Base-by-base conservation (phyloP, 2,888 invertebrate species). In the Eupithecia insigniata region DNA sequence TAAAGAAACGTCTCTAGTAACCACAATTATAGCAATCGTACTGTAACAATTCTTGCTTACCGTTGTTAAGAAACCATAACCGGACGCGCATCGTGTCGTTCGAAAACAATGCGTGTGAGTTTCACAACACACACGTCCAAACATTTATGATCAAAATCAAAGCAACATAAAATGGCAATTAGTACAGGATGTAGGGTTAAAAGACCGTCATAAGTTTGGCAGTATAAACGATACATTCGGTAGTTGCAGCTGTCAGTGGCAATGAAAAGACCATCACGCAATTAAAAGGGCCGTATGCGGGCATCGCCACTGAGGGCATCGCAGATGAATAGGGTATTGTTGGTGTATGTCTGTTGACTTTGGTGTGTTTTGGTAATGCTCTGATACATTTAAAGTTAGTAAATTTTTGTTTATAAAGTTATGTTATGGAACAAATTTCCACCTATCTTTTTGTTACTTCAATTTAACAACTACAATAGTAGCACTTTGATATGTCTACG, bases 301-400 rank as follows among this genome's bases (percentile, higher is more conserved):
- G 90, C 84, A 80, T n/a, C n/a, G n/a, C n/a, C n/a, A n/a, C n/a
- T 89, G 88, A 90, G 91, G 90, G 90, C 84, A 80, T 81, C 74
- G 51, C 32, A 82, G 82, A 85, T 89, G 85, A 90, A 90, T 87
- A 81, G 83, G 77, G 82, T 83, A 85, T 89, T 90, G 86, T 74
- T 62, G 18, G 51, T 64, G 58, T 65, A 70, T 55, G 65, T 73
- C 64, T 36, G 36, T 64, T 64, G 64, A 22, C 12, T 62, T 36
- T n/a, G 14, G 36, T 64, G 22, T 28, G 18, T 16, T 60, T 28
- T 26, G 14, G 10, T 55, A 6, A 30, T 12, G 12, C 26, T 55
- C 51, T 51, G 51, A 51, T 51, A 51, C 51, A 51, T n/a, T 51
- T 22, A 55, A 55, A 55, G 55, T 55, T 26, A 26, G 5, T 26